Conservation (phyloP, 2,797 vertebrate genomes). For the Pseudotriccus pelzelni region DNA sequence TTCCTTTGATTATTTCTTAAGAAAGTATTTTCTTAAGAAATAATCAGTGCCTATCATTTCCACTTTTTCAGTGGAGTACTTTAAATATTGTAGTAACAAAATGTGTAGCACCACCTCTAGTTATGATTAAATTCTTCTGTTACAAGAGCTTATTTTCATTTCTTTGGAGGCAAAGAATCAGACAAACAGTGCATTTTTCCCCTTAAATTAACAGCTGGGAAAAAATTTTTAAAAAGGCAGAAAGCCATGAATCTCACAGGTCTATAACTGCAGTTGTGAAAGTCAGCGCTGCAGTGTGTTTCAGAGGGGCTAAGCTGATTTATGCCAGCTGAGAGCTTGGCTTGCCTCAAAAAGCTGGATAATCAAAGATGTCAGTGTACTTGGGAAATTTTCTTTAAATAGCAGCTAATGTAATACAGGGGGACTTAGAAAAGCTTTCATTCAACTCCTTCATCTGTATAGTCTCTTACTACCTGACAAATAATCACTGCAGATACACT, state of each 20-base stretch:
- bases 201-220: not conserved
- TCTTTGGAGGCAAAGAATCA: not conserved
- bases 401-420: not conserved
- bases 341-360: not conserved
- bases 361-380: not conserved
- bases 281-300: not conserved
- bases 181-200: not conserved
- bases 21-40: not conserved
- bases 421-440: not conserved
- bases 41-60: not conserved
- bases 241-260: not conserved
- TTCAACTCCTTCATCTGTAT: not conserved
- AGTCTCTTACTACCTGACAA: slow-evolving; percentile 39
- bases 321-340: not conserved
- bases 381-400: slow-evolving; percentile 9
- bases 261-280: not conserved
- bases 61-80: not conserved
- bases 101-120: not conserved
- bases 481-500: not conserved
- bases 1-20: not conserved
- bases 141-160: not conserved
- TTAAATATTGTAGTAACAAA: not conserved
- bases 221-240: rapidly evolving
- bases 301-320: not conserved
- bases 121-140: not conserved